These are phyloP conservation scores for Onchidella celtica DNA, from an alignment of 2,888 invertebrate species.

Conservation along the genomic window DNA sequence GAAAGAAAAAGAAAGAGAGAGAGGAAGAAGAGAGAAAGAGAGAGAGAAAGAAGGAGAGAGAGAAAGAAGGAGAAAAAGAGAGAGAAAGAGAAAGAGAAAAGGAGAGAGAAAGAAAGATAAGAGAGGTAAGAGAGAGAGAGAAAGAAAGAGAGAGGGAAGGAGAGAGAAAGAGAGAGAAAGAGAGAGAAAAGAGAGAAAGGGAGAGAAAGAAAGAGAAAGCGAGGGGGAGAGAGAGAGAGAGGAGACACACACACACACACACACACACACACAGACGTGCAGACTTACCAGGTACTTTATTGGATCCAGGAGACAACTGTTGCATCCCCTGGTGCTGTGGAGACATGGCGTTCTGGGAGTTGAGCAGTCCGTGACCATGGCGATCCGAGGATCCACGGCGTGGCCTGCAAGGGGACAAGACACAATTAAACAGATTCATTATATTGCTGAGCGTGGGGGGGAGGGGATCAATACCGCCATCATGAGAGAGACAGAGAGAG, in stretches of 20 bases:
- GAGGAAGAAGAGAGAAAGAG: neutral
- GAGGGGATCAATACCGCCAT: neutral
- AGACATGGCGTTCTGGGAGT: conserved; percentile 41
- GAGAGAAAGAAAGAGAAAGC: neutral
- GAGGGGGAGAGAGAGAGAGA: neutral
- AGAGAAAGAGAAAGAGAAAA: neutral
- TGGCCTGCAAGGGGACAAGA: conserved; percentile 35
- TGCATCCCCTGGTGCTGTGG: conserved; percentile 50
- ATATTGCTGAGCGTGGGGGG: neutral
- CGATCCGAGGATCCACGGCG: conserved; percentile 52
- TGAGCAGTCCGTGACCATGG: conserved; percentile 48
- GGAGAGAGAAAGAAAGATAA: neutral
- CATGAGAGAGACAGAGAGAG: neutral
- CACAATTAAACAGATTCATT: no score
- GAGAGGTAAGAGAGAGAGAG: neutral
- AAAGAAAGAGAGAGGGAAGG: neutral
- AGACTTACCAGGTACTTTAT: conserved; percentile 23
- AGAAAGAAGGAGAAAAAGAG: neutral
- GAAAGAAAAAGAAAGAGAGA: neutral
- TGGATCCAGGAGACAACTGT: conserved; percentile 47
- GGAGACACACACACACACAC: neutral
- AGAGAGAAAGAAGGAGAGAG: neutral
- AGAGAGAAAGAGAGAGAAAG: conserved; percentile 2
- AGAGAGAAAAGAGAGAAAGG: conserved; percentile 16
- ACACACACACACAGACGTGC: conserved; percentile 8